Base-by-base conservation (phyloP, 2,888 invertebrate genomes). In the Dasypolia templi region DNA sequence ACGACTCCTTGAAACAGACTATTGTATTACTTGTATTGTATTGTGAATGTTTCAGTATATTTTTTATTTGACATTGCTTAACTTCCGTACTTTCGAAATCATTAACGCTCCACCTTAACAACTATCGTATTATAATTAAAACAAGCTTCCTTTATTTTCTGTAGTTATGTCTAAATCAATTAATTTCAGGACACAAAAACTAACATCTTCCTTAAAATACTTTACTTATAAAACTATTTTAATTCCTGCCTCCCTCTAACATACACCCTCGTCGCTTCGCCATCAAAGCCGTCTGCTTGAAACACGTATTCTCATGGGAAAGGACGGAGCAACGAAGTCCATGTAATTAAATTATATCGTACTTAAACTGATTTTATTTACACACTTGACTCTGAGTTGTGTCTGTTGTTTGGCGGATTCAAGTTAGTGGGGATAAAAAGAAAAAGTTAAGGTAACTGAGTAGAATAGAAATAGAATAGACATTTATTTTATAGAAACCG, bases 201-300 rank as follows among this genome's bases (percentile, higher is more conserved):
- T 3, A 58, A 4, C 26, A 53, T 44, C 19, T 7, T 12, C n/a
- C 32, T 22, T 35, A 12, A 59, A 39, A 5, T 62, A 26, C 32
- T 56, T 6, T 0, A 29, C 3, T 49, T 42, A 6, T 14, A 32
- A 35, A 42, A 14, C 49, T 29, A 35, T 12, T 62, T 49, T 65
- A 32, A 46, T 26, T 61, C 26, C 3, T 76, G 82, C 0, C 9
- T 78, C 75, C 17, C 32, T 89, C 66, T 77, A 0, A 4, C 51
- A 87, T 84, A 88, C 83, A 74, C 19, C 12, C 76, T 66, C 7
- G 85, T 84, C 51, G 42, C 58, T 74, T 76, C 80, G 81, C 89
- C 91, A 93, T 93, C 92, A 93, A 93, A 94, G 94, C 91, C 87
- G 86, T 83, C 88, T 84, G 88, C 91, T 90, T 89, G 91, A 90